phyloP scores from a whole-genome alignment of 2,113 vertebrate species.

The Mesoclemmys tuberculata region DNA sequence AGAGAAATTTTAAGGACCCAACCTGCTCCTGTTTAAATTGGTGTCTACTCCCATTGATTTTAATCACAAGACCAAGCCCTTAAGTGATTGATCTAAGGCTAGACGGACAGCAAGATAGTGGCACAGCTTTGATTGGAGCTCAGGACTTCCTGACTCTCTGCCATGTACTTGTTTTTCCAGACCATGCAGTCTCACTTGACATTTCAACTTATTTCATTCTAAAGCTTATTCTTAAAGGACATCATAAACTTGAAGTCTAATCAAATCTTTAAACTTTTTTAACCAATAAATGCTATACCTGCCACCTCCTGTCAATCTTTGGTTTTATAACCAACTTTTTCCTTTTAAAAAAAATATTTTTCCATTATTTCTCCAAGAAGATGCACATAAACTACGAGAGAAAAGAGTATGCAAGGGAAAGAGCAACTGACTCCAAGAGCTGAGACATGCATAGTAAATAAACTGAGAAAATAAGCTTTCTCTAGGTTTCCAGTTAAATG shows the following conservation, averaged over 20 bases:
- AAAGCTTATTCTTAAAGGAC: conserved; percentile 50
- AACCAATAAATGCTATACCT: background rate
- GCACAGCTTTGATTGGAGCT: conserved; percentile 43
- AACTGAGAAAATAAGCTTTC: background rate
- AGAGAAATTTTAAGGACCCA: background rate
- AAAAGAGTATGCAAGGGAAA: background rate
- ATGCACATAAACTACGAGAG: background rate
- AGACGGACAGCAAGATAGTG: background rate
- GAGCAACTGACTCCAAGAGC: background rate
- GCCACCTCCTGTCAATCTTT: background rate
- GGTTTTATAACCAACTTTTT: background rate
- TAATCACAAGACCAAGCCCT: conserved; percentile 42
- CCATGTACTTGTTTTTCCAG: conserved; percentile 58
- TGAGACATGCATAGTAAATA: background rate
- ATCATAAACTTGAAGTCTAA: background rate
- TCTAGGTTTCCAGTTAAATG: background rate
- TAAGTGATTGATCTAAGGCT: conserved; percentile 46
- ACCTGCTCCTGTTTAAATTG: conserved; percentile 36
- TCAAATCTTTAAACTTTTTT: background rate
- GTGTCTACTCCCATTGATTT: conserved; percentile 29
- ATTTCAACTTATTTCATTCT: conserved; percentile 52
- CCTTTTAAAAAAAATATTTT: background rate
- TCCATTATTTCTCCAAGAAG: background rate
- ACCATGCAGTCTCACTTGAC: conserved; percentile 59
- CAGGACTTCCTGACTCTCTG: conserved; percentile 16